Evolutionary conservation across 2,888 invertebrate species (phyloP).

Genomic region (Pseudococcus jackbeardsleyi): DNA sequence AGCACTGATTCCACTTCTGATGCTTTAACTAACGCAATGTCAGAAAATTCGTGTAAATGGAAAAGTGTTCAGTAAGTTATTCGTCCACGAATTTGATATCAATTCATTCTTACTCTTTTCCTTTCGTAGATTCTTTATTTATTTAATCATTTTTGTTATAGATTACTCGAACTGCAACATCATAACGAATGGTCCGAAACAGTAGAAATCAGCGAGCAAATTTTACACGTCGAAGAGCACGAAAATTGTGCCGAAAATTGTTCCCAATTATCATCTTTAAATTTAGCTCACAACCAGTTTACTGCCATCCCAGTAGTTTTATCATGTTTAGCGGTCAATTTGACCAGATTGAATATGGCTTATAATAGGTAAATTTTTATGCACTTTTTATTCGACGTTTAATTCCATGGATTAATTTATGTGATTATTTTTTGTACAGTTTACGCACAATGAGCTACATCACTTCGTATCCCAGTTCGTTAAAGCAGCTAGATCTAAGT

Average conservation of each 20-base stretch:
- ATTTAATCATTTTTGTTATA: conserved; percentile 59
- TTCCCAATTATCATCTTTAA: conserved; percentile 81
- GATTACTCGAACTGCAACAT: conserved; percentile 76
- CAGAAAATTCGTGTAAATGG: conserved; percentile 65
- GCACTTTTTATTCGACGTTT: background rate
- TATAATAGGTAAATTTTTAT: conserved; percentile 78
- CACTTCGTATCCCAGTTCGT: conserved; percentile 87
- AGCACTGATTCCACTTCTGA: conserved; percentile 69
- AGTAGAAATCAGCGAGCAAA: conserved; percentile 78
- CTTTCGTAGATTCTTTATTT: conserved; percentile 54
- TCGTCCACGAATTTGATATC: background rate
- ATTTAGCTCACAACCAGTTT: conserved; percentile 92
- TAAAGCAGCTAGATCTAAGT: conserved; percentile 93
- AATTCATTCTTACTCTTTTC: background rate
- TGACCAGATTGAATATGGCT: conserved; percentile 90
- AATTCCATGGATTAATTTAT: background rate
- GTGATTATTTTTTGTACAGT: conserved; percentile 66
- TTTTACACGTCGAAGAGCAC: conserved; percentile 74
- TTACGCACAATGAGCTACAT: conserved; percentile 81
- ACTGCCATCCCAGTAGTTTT: conserved; percentile 87
- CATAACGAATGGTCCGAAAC: conserved; percentile 81
- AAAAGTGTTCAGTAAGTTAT: conserved; percentile 45
- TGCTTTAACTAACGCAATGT: conserved; percentile 61
- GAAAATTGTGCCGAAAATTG: conserved; percentile 71
- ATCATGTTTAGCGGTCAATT: conserved; percentile 89